phyloP scores from a whole-genome alignment of 2,797 vertebrate species.

The Tapera naevia region DNA sequence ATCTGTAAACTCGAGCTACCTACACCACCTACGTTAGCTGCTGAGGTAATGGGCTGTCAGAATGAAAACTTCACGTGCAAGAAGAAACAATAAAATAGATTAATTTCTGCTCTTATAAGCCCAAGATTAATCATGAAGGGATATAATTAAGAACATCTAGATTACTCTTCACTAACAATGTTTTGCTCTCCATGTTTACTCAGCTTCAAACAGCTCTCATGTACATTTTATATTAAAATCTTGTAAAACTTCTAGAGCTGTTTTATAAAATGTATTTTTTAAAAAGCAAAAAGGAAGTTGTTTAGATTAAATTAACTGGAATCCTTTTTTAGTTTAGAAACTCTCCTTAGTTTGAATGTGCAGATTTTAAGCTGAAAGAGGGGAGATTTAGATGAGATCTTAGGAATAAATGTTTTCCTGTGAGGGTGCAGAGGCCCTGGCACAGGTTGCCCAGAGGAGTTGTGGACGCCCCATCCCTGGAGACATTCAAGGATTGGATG shows the following conservation, averaged over 20 bases:
- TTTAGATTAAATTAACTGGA: neutral
- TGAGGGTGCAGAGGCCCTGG: too few species aligned
- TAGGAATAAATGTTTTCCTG: too few species aligned
- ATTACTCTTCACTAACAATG: constrained; percentile 29
- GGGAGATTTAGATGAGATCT: too few species aligned
- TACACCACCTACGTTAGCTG: too few species aligned
- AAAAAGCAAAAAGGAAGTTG: neutral
- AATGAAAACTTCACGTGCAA: neutral
- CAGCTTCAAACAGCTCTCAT: constrained; percentile 13
- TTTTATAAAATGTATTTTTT: neutral
- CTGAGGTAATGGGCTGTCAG: neutral
- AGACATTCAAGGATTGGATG: too few species aligned
- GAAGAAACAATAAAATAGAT: neutral
- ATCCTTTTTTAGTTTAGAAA: neutral
- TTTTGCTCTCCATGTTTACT: neutral
- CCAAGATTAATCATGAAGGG: neutral
- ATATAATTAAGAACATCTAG: constrained; percentile 20
- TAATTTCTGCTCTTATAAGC: neutral
- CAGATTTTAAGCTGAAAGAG: neutral
- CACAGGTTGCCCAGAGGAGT: too few species aligned
- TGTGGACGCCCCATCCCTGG: too few species aligned
- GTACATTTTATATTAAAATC: neutral
- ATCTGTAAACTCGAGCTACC: neutral
- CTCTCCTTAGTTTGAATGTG: neutral
- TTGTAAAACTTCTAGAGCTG: neutral